These are phyloP conservation scores for Autographa gamma DNA, from an alignment of 2,888 invertebrate genomes.

Conservation along the genomic window DNA sequence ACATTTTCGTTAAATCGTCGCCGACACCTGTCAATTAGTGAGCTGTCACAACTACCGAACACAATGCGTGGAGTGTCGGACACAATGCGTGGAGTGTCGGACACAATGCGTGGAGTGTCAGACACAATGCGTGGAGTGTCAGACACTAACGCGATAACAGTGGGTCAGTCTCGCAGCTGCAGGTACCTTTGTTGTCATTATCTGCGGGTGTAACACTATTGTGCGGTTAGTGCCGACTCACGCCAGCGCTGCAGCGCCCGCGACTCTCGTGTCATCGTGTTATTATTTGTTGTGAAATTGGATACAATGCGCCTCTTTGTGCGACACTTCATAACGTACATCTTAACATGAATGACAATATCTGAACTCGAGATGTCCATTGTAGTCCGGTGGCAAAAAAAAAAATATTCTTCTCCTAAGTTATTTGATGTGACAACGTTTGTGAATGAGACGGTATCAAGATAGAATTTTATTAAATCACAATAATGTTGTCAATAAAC, in stretches of 20 bases:
- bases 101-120: slow-evolving; percentile 53
- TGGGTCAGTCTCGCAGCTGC: slow-evolving; percentile 68
- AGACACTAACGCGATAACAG: slow-evolving; percentile 65
- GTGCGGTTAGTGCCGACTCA: slow-evolving; percentile 63
- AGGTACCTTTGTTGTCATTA: slow-evolving; percentile 56
- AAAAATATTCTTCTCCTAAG: slow-evolving; percentile 20
- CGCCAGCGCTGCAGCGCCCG: slow-evolving; percentile 31
- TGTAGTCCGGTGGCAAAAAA: slow-evolving; percentile 43
- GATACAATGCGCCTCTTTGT: slow-evolving; percentile 60
- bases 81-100: slow-evolving; percentile 63
- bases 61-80: too few species aligned
- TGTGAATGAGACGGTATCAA: slow-evolving; percentile 45
- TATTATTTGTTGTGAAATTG: slow-evolving; percentile 66
- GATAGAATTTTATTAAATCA: slow-evolving; percentile 22
- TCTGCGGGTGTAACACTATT: slow-evolving; percentile 28
- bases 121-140: slow-evolving; percentile 44
- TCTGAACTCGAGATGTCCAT: slow-evolving; percentile 43
- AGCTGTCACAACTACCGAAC: slow-evolving; percentile 66
- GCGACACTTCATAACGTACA: slow-evolving; percentile 40
- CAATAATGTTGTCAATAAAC: slow-evolving; percentile 19
- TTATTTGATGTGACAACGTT: slow-evolving; percentile 25
- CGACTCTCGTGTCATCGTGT: slow-evolving; percentile 36
- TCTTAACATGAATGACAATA: slow-evolving; percentile 43
- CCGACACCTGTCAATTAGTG: slow-evolving; percentile 75
- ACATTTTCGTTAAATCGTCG: slow-evolving; percentile 29